These are phyloP conservation scores for Dendrocincla fuliginosa DNA, from an alignment of 2,797 vertebrate species.

Conservation along the genomic window DNA sequence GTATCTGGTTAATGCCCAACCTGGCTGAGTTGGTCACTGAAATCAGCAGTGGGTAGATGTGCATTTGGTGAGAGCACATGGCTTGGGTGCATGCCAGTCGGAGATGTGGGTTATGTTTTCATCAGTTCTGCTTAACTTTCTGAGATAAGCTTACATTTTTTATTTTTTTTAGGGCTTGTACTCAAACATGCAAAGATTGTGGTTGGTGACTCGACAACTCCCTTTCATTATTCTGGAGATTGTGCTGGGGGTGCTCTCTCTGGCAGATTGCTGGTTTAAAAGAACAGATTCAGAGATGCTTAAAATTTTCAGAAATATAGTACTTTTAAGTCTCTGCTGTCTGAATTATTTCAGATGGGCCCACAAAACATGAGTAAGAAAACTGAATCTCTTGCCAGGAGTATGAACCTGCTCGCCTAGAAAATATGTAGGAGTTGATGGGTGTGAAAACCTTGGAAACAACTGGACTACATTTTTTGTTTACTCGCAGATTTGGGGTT, in stretches of 20 bases:
- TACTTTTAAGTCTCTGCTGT: background rate
- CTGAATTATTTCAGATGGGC: background rate
- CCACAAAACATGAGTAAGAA: background rate
- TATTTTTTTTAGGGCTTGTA: background rate
- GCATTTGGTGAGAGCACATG: background rate
- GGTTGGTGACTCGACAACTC: background rate
- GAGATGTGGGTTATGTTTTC: background rate
- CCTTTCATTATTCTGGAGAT: background rate
- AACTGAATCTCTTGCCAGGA: background rate
- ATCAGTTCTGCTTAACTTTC: background rate
- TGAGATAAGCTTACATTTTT: background rate
- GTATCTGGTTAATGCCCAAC: background rate
- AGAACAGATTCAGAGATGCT: background rate
- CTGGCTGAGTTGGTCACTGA: background rate
- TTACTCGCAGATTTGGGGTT: background rate
- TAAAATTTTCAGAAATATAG: background rate
- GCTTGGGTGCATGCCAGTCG: background rate
- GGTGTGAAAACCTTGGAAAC: background rate
- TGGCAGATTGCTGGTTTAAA: background rate
- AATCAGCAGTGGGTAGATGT: background rate
- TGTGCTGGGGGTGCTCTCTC: background rate
- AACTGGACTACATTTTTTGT: background rate
- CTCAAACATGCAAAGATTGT: background rate
- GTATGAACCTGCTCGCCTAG: background rate
- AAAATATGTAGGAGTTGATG: background rate